Evolutionary conservation across 2,113 vertebrate species (phyloP).

Genomic region (Lipophrys pholis): DNA sequence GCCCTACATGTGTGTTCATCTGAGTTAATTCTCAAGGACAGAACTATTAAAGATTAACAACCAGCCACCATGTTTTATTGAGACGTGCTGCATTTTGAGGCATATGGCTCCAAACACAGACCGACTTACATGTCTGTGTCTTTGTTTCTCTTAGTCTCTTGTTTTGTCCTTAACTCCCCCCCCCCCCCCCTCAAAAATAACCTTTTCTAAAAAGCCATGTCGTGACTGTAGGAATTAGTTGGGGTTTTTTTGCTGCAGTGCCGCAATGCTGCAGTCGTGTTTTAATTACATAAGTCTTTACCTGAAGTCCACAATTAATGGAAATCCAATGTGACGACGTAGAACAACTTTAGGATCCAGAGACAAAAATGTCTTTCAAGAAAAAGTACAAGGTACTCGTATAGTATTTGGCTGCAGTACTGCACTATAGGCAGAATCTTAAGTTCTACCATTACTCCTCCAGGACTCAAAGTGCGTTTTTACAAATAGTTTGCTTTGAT

Average conservation of each 20-base stretch:
- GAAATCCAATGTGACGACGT: no score
- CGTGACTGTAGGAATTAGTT: constrained; percentile 10
- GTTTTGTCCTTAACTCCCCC: constrained; percentile 18
- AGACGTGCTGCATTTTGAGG: constrained; percentile 60
- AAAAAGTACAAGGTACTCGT: no score
- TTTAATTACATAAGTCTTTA: background rate
- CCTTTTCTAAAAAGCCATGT: constrained; percentile 20
- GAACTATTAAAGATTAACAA: constrained; percentile 84
- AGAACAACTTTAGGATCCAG: no score
- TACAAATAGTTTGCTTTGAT: no score
- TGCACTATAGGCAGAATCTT: no score
- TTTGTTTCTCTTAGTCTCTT: constrained; percentile 39
- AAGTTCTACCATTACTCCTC: no score
- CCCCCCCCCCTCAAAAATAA: constrained; percentile 30
- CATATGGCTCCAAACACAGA: constrained; percentile 71
- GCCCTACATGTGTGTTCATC: constrained; percentile 83
- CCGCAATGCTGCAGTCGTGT: constrained; percentile 5
- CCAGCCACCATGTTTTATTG: constrained; percentile 81
- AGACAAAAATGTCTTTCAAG: no score
- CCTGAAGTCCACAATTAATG: background rate
- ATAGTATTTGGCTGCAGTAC: no score
- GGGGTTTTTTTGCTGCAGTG: constrained; percentile 11
- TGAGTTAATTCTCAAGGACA: constrained; percentile 82
- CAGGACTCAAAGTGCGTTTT: no score
- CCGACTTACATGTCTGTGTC: constrained; percentile 53